phyloP scores from a whole-genome alignment of 2,113 vertebrate genomes.

The Lophotis ruficrista region DNA sequence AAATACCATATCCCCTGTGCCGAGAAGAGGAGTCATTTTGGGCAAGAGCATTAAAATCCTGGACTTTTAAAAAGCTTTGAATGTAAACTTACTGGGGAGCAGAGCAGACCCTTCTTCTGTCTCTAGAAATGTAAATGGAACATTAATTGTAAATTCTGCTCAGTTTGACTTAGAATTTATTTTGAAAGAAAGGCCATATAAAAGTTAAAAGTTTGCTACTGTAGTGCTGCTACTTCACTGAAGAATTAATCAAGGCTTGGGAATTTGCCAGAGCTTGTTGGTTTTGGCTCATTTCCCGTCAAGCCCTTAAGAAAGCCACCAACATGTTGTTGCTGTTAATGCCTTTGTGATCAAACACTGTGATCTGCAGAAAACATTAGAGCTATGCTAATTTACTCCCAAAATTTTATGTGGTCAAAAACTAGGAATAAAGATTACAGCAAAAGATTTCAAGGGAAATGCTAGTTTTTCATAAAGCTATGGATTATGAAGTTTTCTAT shows the following conservation, averaged over 20 bases:
- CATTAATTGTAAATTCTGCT: background rate
- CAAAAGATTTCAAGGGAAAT: background rate
- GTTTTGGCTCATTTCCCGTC: slow-evolving; percentile 36
- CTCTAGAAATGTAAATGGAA: background rate
- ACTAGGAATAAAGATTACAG: background rate
- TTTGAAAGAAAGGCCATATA: background rate
- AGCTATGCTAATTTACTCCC: background rate
- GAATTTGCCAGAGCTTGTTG: slow-evolving; percentile 49
- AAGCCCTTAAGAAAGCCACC: slow-evolving; percentile 32
- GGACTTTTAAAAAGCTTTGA: background rate
- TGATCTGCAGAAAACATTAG: background rate
- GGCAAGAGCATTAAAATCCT: background rate
- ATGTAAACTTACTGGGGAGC: background rate
- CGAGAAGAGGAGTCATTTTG: background rate
- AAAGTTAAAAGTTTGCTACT: slow-evolving; percentile 27
- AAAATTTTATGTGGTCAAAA: background rate
- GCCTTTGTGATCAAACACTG: slow-evolving; percentile 13
- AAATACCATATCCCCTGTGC: background rate
- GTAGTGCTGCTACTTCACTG: background rate
- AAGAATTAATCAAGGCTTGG: slow-evolving; percentile 16
- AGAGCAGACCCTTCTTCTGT: background rate
- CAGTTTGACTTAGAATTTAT: background rate
- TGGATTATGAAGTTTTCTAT: background rate
- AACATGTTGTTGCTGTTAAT: slow-evolving; percentile 16
- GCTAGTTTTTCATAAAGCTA: background rate